These are phyloP conservation scores for Acleris holmiana DNA, from an alignment of 2,888 invertebrate genomes.

Conservation along the genomic window DNA sequence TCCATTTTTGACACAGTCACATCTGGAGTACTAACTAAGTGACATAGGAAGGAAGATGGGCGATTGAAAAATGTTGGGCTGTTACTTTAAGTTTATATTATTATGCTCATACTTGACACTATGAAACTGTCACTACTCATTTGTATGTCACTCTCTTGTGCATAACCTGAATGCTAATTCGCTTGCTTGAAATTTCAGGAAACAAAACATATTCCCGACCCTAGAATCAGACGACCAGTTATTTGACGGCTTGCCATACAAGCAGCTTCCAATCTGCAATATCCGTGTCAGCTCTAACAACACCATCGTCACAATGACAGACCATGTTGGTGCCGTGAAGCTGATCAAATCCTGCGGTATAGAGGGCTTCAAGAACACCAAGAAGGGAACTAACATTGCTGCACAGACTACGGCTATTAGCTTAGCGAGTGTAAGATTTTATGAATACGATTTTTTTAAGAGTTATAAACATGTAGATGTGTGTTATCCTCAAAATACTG, in stretches of 20 bases:
- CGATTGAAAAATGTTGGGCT: too few species aligned
- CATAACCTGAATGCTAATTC: not conserved
- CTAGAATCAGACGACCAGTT: slow-evolving; percentile 87
- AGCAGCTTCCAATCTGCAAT: slow-evolving; percentile 92
- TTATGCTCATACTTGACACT: too few species aligned
- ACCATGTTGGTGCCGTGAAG: slow-evolving; percentile 86
- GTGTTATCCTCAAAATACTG: not conserved
- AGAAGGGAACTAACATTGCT: slow-evolving; percentile 98
- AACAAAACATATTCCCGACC: slow-evolving; percentile 89
- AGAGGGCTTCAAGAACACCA: slow-evolving; percentile 97
- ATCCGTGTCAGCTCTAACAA: slow-evolving; percentile 94
- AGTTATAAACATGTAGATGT: not conserved
- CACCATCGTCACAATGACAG: slow-evolving; percentile 91
- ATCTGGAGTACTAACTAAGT: too few species aligned
- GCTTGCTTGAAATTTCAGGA: slow-evolving; percentile 74
- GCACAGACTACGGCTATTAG: slow-evolving; percentile 96
- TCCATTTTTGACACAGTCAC: too few species aligned
- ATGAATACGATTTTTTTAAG: not conserved
- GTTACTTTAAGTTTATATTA: too few species aligned
- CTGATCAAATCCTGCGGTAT: slow-evolving; percentile 91
- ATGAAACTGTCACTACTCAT: too few species aligned
- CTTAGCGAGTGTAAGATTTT: slow-evolving; percentile 87
- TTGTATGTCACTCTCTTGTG: too few species aligned
- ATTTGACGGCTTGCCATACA: slow-evolving; percentile 90
- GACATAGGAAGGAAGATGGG: too few species aligned